phyloP scores from a whole-genome alignment of 2,888 invertebrate species.

The Bhutanitis thaidina region DNA sequence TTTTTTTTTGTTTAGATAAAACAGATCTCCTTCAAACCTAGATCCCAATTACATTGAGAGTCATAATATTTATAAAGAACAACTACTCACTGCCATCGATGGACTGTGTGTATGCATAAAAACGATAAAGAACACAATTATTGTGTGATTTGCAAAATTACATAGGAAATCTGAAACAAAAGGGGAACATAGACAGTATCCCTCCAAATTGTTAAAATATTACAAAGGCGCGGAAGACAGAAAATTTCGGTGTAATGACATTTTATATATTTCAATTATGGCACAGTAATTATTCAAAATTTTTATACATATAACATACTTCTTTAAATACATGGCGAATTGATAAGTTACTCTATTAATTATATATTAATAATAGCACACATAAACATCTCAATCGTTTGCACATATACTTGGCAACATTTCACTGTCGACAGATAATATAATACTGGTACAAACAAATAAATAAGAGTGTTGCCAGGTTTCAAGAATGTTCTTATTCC shows the following conservation, averaged over 20 bases:
- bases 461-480: conserved; percentile 1
- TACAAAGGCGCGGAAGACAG: conserved; percentile 4
- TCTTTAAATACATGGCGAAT: conserved; percentile 4
- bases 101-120: too few species aligned
- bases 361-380: background rate
- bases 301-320: background rate
- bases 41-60: too few species aligned
- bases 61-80: too few species aligned
- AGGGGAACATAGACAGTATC: background rate
- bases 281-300: background rate
- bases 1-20: too few species aligned
- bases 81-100: too few species aligned
- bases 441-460: conserved; percentile 14
- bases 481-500: too few species aligned
- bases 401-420: background rate
- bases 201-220: background rate
- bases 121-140: too few species aligned
- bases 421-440: background rate
- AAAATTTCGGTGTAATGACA: background rate
- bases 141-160: too few species aligned
- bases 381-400: background rate
- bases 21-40: too few species aligned
- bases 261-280: background rate
- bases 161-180: background rate
- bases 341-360: background rate